phyloP scores from a whole-genome alignment of 2,888 invertebrate genomes.

The Synanthedon myopaeformis region DNA sequence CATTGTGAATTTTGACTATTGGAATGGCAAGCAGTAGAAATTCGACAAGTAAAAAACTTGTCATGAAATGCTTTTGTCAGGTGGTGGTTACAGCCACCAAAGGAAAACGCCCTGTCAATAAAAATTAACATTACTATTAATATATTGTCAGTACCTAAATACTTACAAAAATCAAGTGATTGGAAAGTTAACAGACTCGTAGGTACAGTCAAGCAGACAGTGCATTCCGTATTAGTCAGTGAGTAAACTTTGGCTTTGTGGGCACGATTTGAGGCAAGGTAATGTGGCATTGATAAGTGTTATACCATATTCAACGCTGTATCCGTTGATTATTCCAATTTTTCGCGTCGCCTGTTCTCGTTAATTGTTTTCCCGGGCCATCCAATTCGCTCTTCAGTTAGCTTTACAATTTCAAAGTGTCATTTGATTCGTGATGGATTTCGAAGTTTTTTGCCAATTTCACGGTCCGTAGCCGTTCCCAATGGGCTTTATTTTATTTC shows the following conservation, averaged over 20 bases:
- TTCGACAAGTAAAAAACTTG: no score
- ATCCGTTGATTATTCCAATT: conserved; percentile 56
- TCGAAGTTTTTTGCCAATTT: conserved; percentile 63
- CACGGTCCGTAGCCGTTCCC: conserved; percentile 49
- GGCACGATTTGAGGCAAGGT: conserved; percentile 10
- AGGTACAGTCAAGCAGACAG: no score
- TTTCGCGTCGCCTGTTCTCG: conserved; percentile 43
- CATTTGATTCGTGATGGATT: conserved; percentile 67
- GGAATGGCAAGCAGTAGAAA: no score
- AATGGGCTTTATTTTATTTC: conserved; percentile 47
- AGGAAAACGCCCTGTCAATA: no score
- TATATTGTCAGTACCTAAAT: no score
- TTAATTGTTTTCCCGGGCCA: conserved; percentile 61
- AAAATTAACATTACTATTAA: no score
- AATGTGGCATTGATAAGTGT: conserved; percentile 36
- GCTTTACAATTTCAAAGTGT: conserved; percentile 66
- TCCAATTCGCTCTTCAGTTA: conserved; percentile 58
- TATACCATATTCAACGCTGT: conserved; percentile 34
- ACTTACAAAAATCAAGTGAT: no score
- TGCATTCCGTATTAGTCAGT: conserved; percentile 10
- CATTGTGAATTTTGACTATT: no score
- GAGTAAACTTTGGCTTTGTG: conserved; percentile 18
- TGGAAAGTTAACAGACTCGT: no score
- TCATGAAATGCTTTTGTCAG: no score
- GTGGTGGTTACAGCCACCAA: no score